Conservation (phyloP, 2,797 vertebrate genomes). For the Girardinus metallicus region DNA sequence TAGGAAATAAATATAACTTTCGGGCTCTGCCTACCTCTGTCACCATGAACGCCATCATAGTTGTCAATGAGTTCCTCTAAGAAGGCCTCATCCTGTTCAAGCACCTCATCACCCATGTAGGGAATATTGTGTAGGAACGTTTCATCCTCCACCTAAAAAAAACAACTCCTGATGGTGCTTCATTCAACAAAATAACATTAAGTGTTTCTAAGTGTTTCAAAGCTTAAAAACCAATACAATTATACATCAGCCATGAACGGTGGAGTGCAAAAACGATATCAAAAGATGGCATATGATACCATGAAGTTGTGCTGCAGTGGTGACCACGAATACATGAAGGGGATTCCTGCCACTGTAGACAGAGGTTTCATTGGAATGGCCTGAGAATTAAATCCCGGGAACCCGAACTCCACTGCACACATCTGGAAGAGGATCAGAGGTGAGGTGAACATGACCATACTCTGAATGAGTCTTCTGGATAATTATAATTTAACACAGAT, state of each 20-base stretch:
- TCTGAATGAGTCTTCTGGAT: neutral
- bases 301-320: conserved; percentile 99
- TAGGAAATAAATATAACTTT: neutral
- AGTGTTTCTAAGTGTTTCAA: neutral
- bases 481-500: conserved; percentile 12
- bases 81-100: conserved; percentile 97
- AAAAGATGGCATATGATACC: conserved; percentile 75
- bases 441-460: conserved; percentile 7
- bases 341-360: conserved; percentile 93
- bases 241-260: neutral
- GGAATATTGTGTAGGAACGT: conserved; percentile 98
- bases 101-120: conserved; percentile 97
- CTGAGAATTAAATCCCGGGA: conserved; percentile 90
- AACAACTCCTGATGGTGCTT: neutral
- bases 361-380: conserved; percentile 89
- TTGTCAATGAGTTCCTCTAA: conserved; percentile 98
- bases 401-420: conserved; percentile 92
- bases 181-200: neutral
- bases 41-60: conserved; percentile 91
- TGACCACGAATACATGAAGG: conserved; percentile 99
- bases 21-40: conserved; percentile 60
- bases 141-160: conserved; percentile 94
- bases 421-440: conserved; percentile 72
- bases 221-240: no score
- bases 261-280: neutral